Base-by-base conservation (phyloP, 2,113 vertebrate genomes). In the Syrmaticus mikado region DNA sequence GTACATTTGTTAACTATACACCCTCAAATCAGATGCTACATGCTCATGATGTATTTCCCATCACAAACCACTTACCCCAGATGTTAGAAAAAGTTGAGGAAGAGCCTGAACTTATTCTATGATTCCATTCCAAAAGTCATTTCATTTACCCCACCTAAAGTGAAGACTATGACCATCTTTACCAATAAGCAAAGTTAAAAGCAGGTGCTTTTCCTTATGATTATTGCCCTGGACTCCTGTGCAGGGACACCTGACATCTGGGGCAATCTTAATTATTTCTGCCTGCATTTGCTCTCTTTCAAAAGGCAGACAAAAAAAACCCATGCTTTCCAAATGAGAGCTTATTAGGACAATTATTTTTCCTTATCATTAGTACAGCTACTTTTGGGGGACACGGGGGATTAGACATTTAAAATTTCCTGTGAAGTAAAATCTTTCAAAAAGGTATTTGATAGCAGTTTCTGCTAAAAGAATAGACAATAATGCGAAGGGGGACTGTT, bases 371-470 rank as follows among this genome's bases (percentile, higher is more conserved):
- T 46, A 85, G 28, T 57, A 70, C n/a, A 34, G 38, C 41, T 87
- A 20, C 36, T 85, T 93, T 70, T 65, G 60, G 72, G 38, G n/a
- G 30, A 32, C 30, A 14, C n/a, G 27, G n/a, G 40, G 9, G 30
- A 79, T 85, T 43, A 89, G 64, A 67, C 9, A 76, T 70, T 87
- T 48, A 85, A 19, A 16, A 70, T 32, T 84, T 82, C 46, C 40
- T 89, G 78, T 77, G 36, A 87, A 85, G 67, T n/a, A 86, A 90
- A 86, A 9, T 30, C 50, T 93, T 87, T 80, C 60, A 68, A 83
- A 87, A 75, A 77, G 15, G 22, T 74, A 34, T 58, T 71, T 74
- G 20, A 43, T 65, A 58, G 1, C 36, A 60, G 45, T 34, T 43
- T 92, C 62, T 52, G 64, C 32, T 74, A 85, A 90, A 91, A 41